Conservation (phyloP, 2,888 invertebrate genomes). For the Carabus problematicus region DNA sequence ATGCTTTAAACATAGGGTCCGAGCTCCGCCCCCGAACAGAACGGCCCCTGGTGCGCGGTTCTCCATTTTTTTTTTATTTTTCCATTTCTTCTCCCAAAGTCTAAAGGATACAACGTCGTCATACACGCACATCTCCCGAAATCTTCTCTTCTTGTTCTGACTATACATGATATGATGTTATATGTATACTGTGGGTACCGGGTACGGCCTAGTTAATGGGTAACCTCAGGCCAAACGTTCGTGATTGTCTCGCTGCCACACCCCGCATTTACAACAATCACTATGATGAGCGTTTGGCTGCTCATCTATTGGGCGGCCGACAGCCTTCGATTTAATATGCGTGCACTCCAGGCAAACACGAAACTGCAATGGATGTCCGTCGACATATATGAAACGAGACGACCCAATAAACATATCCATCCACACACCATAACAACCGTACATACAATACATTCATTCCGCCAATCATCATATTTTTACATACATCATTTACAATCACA, state of each 20-base stretch:
- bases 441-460: too few species aligned
- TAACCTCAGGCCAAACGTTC: constrained; percentile 28
- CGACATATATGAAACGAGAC: background rate
- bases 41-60: background rate
- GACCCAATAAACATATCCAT: too few species aligned
- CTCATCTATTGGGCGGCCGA: constrained; percentile 40
- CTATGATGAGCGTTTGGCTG: constrained; percentile 46
- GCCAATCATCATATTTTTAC: too few species aligned
- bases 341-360: background rate
- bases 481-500: too few species aligned
- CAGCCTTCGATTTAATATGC: constrained; percentile 29
- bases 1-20: constrained; percentile 35
- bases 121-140: too few species aligned
- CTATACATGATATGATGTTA: too few species aligned
- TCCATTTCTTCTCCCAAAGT: background rate
- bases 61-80: background rate
- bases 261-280: constrained; percentile 50
- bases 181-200: too few species aligned
- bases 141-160: too few species aligned
- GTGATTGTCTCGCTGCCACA: constrained; percentile 45
- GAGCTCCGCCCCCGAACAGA: constrained; percentile 29
- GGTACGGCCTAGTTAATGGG: constrained; percentile 36
- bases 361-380: constrained; percentile 7
- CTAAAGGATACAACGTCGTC: too few species aligned
- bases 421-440: too few species aligned